Conservation (phyloP, 1,140 invertebrate genomes). For the Cydia amplana region DNA sequence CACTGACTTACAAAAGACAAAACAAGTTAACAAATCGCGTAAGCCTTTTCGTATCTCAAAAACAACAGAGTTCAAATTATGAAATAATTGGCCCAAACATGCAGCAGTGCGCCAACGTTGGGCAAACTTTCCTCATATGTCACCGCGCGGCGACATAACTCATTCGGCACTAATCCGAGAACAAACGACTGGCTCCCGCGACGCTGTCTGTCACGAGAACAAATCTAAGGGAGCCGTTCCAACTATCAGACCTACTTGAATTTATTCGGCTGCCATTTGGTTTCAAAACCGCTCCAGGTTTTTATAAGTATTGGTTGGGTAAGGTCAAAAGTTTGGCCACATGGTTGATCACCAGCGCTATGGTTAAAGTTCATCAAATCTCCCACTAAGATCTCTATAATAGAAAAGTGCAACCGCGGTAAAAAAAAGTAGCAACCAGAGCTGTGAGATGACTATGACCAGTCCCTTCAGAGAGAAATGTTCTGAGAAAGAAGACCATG, state of each 20-base stretch:
- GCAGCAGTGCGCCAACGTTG: background rate
- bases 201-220: constrained; percentile 29
- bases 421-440: too few species aligned
- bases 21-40: background rate
- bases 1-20: background rate
- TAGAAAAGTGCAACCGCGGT: too few species aligned
- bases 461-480: too few species aligned
- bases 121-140: constrained; percentile 27
- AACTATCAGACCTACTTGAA: constrained; percentile 18
- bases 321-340: too few species aligned
- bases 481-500: too few species aligned
- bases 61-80: constrained; percentile 13
- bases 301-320: background rate
- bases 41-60: constrained; percentile 2
- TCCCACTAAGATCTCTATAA: too few species aligned
- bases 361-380: too few species aligned
- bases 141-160: constrained; percentile 23
- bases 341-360: too few species aligned
- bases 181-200: constrained; percentile 30
- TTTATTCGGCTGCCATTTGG: background rate
- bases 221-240: constrained; percentile 25
- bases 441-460: too few species aligned
- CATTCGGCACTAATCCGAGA: constrained; percentile 29
- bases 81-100: constrained; percentile 19
- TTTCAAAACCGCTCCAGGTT: background rate